These are phyloP conservation scores for Lithophane socia DNA, from an alignment of 2,888 invertebrate species.

Conservation along the genomic window DNA sequence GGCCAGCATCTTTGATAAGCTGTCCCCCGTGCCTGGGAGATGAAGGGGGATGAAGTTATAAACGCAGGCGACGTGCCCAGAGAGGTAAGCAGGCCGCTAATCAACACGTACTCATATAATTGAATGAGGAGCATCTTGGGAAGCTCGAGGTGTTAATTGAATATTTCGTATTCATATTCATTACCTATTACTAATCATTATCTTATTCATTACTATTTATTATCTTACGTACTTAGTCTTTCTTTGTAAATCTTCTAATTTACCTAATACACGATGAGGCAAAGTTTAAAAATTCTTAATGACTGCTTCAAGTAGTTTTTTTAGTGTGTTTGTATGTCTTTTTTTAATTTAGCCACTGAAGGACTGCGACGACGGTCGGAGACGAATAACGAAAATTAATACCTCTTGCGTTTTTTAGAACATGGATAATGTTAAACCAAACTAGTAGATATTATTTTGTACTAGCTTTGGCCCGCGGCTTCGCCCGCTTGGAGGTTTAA, in stretches of 20 bases:
- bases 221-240: constrained; percentile 9
- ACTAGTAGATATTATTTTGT: not conserved
- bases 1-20: constrained; percentile 50
- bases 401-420: not conserved
- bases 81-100: constrained; percentile 53
- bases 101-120: constrained; percentile 64
- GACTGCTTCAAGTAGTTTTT: not conserved
- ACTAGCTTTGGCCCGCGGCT: not conserved
- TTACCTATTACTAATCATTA: not conserved
- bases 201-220: no score
- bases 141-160: constrained; percentile 33
- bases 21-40: constrained; percentile 10
- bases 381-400: not conserved
- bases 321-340: no score
- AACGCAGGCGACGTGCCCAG: constrained; percentile 55
- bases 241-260: constrained; percentile 3
- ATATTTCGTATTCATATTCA: constrained; percentile 45
- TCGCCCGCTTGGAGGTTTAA: not conserved
- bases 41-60: constrained; percentile 59
- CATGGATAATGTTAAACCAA: not conserved
- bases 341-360: no score
- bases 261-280: not conserved
- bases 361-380: not conserved
- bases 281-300: not conserved
- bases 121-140: constrained; percentile 56